Evolutionary conservation across 2,113 vertebrate genomes (phyloP).

Genomic region (Labeo catla): DNA sequence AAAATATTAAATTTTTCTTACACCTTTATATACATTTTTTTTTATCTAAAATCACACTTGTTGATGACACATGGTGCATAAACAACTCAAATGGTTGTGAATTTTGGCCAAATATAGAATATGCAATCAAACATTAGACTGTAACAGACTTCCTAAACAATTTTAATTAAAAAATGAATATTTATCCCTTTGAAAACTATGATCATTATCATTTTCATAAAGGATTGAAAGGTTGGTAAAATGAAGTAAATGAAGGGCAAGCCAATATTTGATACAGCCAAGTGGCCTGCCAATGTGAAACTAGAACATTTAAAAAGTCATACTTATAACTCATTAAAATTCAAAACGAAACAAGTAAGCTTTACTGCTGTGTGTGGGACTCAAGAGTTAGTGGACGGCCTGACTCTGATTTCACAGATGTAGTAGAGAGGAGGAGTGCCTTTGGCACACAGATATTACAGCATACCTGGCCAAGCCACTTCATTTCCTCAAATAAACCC

Average conservation of each 20-base stretch:
- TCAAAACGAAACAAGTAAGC: background rate
- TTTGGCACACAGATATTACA: conserved; percentile 54
- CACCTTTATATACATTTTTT: no score
- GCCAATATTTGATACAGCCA: background rate
- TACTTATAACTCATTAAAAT: background rate
- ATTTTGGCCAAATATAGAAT: background rate
- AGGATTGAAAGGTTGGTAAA: background rate
- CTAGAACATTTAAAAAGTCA: background rate
- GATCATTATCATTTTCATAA: background rate
- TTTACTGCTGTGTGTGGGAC: background rate
- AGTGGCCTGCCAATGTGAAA: background rate
- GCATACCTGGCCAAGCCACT: conserved; percentile 60
- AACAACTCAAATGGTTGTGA: background rate
- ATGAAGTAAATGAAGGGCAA: background rate
- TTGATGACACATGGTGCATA: background rate
- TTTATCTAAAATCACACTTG: background rate
- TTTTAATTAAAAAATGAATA: background rate
- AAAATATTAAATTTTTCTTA: no score
- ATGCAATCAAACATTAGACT: background rate
- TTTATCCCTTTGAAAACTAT: background rate
- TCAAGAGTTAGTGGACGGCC: conserved; percentile 10
- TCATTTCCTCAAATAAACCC: conserved; percentile 73
- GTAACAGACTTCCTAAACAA: background rate
- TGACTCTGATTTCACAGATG: conserved; percentile 13
- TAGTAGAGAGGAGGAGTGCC: conserved; percentile 48